Percentiles rank a stretch among this genome's conserved stretches.
Evolutionary conservation across 2,888 invertebrate genomes (phyloP).

Genomic region (Watsonalla binaria): DNA sequence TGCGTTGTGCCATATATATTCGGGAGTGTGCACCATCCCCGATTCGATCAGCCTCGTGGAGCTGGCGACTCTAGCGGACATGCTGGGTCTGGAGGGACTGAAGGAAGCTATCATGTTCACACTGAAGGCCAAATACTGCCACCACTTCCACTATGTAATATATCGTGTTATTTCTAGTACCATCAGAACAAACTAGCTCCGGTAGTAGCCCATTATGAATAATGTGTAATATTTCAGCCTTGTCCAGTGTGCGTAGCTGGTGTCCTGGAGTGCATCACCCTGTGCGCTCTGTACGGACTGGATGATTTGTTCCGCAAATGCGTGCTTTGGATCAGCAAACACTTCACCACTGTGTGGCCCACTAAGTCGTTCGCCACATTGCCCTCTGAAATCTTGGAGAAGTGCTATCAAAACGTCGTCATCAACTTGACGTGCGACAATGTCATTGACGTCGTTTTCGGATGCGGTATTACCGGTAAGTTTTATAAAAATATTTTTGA

Average conservation of each 20-base stretch:
- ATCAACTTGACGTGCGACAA: constrained; percentile 88
- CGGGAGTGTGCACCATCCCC: constrained; percentile 93
- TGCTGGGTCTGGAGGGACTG: constrained; percentile 92
- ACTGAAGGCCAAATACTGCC: constrained; percentile 92
- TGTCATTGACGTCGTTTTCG: constrained; percentile 89
- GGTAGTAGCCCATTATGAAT: too few species aligned
- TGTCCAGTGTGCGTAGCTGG: constrained; percentile 93
- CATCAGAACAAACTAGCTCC: background rate
- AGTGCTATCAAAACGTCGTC: constrained; percentile 90
- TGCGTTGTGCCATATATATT: constrained; percentile 95
- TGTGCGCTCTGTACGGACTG: constrained; percentile 90
- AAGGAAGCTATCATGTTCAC: constrained; percentile 95
- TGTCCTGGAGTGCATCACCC: constrained; percentile 91
- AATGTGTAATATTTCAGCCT: constrained; percentile 79
- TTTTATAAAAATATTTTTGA: constrained; percentile 13
- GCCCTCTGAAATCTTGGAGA: constrained; percentile 88
- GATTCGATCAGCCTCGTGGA: constrained; percentile 92
- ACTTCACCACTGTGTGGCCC: constrained; percentile 93
- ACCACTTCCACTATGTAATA: constrained; percentile 92
- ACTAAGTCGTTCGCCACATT: constrained; percentile 92
- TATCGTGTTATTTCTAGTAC: constrained; percentile 4
- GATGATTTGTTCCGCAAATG: constrained; percentile 93
- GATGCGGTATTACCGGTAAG: constrained; percentile 85
- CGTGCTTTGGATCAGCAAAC: constrained; percentile 90
- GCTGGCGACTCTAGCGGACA: constrained; percentile 91